Conservation (phyloP, 2,113 vertebrate genomes). For the Mustelus asterias region DNA sequence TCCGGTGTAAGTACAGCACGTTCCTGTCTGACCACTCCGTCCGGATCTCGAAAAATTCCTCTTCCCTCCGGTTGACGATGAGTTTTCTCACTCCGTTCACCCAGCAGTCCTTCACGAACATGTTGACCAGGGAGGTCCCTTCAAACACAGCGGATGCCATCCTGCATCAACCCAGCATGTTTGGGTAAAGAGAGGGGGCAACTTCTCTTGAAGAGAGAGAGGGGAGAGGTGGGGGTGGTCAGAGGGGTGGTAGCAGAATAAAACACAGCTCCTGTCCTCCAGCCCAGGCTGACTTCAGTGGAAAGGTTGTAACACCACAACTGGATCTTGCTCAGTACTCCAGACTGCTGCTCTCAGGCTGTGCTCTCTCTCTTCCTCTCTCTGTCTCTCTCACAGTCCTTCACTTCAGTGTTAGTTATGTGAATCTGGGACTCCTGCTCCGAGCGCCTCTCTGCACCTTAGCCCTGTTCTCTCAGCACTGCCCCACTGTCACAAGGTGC, state of each 20-base stretch:
- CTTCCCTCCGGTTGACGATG: conserved; percentile 83
- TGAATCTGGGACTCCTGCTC: neutral
- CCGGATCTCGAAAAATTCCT: conserved; percentile 91
- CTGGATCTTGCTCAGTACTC: too few relatives aligned
- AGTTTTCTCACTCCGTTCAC: conserved; percentile 89
- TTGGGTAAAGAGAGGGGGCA: neutral
- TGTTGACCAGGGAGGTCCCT: conserved; percentile 92
- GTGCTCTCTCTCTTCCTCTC: too few relatives aligned
- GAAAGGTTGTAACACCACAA: too few relatives aligned
- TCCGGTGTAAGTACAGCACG: conserved; percentile 85
- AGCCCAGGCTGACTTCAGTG: too few relatives aligned
- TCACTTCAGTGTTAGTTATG: neutral
- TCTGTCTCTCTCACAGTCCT: neutral
- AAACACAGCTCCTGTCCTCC: too few relatives aligned
- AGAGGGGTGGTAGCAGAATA: too few relatives aligned
- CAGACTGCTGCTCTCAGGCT: neutral
- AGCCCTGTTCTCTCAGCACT: neutral
- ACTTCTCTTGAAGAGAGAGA: neutral
- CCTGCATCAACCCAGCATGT: conserved; percentile 38
- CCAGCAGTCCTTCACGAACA: conserved; percentile 95
- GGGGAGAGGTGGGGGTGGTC: too few relatives aligned
- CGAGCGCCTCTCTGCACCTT: neutral
- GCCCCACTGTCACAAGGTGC: neutral
- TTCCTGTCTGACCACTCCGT: conserved; percentile 96
- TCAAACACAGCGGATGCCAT: conserved; percentile 97